phyloP scores from a whole-genome alignment of 2,797 vertebrate genomes.

The Triplophysa yarkandensis region DNA sequence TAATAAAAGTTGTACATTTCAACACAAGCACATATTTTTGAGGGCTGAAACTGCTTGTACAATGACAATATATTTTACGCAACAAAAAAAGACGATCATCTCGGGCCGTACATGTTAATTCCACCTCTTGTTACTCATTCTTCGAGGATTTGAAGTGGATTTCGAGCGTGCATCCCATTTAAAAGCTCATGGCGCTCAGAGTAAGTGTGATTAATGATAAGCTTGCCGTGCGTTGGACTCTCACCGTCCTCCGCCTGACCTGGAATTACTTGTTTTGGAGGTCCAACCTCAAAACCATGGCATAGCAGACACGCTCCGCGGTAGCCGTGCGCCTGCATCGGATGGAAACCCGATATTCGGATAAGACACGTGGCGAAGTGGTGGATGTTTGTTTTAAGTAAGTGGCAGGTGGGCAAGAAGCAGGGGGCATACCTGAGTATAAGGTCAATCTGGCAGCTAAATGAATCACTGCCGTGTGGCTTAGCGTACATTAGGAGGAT shows the following conservation, averaged over 20 bases:
- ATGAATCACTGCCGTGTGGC: constrained; percentile 57
- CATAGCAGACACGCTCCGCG: neutral
- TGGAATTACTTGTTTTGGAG: constrained; percentile 41
- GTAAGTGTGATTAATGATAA: constrained; percentile 42
- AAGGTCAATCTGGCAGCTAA: constrained; percentile 59
- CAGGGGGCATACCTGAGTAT: constrained; percentile 41
- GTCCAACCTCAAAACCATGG: constrained; percentile 17
- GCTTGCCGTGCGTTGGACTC: neutral
- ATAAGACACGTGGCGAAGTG: constrained; percentile 22
- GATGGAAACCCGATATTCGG: neutral
- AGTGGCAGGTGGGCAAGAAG: constrained; percentile 52
- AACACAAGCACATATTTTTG: neutral
- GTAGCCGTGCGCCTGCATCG: neutral
- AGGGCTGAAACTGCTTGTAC: neutral
- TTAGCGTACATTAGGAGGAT: constrained; percentile 48
- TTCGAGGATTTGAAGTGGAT: neutral
- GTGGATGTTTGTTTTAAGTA: constrained; percentile 41
- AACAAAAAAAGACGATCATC: constrained; percentile 10
- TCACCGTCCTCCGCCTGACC: constrained; percentile 44
- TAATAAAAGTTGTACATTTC: neutral
- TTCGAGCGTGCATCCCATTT: constrained; percentile 18
- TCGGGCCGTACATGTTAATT: constrained; percentile 35
- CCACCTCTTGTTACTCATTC: constrained; percentile 8
- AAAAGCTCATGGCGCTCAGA: constrained; percentile 1
- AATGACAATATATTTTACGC: neutral